phyloP scores from a whole-genome alignment of 2,113 vertebrate species.

The Dasyornis broadbenti region DNA sequence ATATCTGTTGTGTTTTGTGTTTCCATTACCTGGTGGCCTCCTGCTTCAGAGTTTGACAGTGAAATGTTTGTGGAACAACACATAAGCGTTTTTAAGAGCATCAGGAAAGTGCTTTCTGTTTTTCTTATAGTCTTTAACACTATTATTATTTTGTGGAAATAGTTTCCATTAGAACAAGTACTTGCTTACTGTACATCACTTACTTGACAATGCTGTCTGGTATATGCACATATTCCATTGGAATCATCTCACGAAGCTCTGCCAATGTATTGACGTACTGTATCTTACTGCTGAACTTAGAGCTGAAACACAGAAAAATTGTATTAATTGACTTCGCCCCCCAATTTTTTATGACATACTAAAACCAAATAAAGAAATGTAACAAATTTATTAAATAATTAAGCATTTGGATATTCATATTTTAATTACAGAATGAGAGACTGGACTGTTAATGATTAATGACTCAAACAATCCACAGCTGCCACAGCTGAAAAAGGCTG shows the following conservation, averaged over 20 bases:
- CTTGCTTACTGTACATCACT: conserved; percentile 51
- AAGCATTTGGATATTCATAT: background rate
- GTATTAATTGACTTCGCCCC: background rate
- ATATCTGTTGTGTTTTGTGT: background rate
- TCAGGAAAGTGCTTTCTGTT: background rate
- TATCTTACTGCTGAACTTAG: conserved; percentile 98
- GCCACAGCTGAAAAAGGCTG: background rate
- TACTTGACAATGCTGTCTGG: conserved; percentile 95
- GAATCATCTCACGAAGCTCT: conserved; percentile 88
- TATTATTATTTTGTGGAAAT: background rate
- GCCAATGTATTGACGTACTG: conserved; percentile 87
- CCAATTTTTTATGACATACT: background rate
- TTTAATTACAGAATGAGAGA: background rate
- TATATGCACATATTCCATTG: conserved; percentile 92
- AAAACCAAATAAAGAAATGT: background rate
- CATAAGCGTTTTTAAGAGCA: background rate
- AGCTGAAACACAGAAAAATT: conserved; percentile 68
- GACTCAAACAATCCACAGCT: background rate
- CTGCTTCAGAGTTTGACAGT: background rate
- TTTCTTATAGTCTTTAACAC: background rate
- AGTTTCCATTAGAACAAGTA: background rate
- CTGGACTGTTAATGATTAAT: background rate
- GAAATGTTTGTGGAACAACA: background rate
- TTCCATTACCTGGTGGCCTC: background rate
- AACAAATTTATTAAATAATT: background rate